Percentiles rank a stretch among this genome's conserved stretches.
Conservation (phyloP, 2,797 vertebrate species). For the Oophaga sylvatica region DNA sequence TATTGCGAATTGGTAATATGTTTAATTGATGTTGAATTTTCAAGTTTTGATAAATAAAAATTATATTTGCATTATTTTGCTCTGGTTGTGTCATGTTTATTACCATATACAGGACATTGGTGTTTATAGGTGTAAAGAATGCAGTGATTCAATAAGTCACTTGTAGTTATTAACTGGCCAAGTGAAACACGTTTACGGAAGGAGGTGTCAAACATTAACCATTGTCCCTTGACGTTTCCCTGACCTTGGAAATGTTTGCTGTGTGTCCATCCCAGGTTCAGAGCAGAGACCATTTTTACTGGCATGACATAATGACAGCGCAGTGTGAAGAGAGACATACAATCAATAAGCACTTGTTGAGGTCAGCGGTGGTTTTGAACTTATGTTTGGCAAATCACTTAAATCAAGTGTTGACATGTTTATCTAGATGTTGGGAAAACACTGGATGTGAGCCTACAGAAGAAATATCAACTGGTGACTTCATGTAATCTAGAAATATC, state of each 20-base stretch:
- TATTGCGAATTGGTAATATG: no score
- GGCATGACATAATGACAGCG: constrained; percentile 20
- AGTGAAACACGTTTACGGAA: constrained; percentile 9
- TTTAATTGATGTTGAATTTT: no score
- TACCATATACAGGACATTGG: no score
- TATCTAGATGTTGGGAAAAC: constrained; percentile 23
- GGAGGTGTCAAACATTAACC: constrained; percentile 44
- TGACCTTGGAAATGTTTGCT: constrained; percentile 35
- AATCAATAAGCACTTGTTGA: constrained; percentile 16
- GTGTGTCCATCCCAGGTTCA: constrained; percentile 30
- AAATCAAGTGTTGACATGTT: constrained; percentile 44
- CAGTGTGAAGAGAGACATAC: constrained; percentile 1
- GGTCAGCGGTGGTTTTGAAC: constrained; percentile 34
- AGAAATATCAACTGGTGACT: no score
- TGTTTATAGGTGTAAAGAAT: neutral
- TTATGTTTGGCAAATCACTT: constrained; percentile 34
- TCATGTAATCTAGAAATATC: no score
- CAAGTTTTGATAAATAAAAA: no score
- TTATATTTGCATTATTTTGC: no score
- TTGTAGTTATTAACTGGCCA: constrained; percentile 1
- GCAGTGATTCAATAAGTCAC: constrained; percentile 15
- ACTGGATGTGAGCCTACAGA: constrained; percentile 1
- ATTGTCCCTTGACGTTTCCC: constrained; percentile 22
- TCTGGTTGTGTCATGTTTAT: no score
- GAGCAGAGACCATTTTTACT: constrained; percentile 24